A percentile compares a stretch with the other conserved stretches of the same genome.
phyloP scores from a whole-genome alignment of 92 coral and sea anemone species.

The Heliopora coerulea region DNA sequence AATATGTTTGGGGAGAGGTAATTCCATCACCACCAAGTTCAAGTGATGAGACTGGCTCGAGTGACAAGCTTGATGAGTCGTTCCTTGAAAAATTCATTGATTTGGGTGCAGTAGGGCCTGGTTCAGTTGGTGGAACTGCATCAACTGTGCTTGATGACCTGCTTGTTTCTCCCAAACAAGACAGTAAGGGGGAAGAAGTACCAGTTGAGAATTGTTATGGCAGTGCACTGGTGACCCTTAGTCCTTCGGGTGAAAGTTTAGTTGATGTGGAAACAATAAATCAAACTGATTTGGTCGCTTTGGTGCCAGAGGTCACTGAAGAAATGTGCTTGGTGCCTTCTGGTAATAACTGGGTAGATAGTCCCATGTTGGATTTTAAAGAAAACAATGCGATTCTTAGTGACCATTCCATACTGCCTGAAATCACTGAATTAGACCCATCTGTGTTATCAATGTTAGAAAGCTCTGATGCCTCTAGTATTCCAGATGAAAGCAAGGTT shows the following conservation, averaged over 20 bases:
- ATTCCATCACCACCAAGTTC: background rate
- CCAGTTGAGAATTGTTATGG: background rate
- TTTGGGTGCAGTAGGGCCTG: slow-evolving; percentile 12
- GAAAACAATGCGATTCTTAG: background rate
- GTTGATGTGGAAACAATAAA: background rate
- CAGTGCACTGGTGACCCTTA: no score
- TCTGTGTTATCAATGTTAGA: slow-evolving; percentile 2
- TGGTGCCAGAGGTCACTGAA: slow-evolving; percentile 16
- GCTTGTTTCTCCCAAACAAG: background rate
- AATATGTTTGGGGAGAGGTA: slow-evolving; percentile 14
- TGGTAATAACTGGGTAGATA: background rate
- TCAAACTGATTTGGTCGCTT: slow-evolving; percentile 5
- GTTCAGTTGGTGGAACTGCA: background rate
- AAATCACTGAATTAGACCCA: background rate
- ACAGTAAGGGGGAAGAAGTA: background rate
- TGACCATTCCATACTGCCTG: background rate
- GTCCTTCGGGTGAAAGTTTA: background rate
- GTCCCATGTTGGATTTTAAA: background rate
- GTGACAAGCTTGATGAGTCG: background rate
- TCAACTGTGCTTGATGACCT: background rate
- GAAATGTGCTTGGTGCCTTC: background rate
- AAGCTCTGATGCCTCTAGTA: slow-evolving; percentile 1
- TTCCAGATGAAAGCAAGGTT: background rate
- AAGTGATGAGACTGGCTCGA: background rate
- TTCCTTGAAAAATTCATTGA: slow-evolving; percentile 34